A percentile compares a stretch with the other conserved stretches of the same genome.
These are phyloP conservation scores for Denticeps clupeoides DNA, from an alignment of 2,797 vertebrate species.

Conservation along the genomic window DNA sequence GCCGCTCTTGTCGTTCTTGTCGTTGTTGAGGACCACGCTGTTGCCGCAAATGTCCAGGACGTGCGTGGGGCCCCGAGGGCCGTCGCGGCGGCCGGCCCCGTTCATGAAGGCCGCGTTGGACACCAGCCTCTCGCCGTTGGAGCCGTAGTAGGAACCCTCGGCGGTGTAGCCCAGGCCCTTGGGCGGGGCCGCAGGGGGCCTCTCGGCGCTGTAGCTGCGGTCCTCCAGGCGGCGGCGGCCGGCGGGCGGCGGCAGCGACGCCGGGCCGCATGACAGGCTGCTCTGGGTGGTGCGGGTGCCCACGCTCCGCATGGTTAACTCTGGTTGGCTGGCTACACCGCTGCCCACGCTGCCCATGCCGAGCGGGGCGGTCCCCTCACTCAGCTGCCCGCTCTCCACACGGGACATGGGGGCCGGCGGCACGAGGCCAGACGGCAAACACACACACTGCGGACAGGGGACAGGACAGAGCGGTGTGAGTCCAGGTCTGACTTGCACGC, in stretches of 20 bases:
- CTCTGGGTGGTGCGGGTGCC: slow-evolving; percentile 44
- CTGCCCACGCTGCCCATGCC: slow-evolving; percentile 74
- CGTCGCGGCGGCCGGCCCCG: slow-evolving; percentile 54
- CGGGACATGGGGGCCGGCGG: slow-evolving; percentile 15
- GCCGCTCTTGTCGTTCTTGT: slow-evolving; percentile 54
- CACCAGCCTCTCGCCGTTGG: slow-evolving; percentile 29
- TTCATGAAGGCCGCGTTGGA: slow-evolving; percentile 69
- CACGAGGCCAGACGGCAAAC: slow-evolving; percentile 8
- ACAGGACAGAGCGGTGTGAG: not conserved
- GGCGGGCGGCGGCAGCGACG: slow-evolving; percentile 21
- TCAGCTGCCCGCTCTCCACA: slow-evolving; percentile 22
- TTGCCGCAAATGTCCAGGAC: slow-evolving; percentile 64
- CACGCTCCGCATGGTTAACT: slow-evolving; percentile 42
- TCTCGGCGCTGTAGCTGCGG: slow-evolving; percentile 58
- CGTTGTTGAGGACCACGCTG: slow-evolving; percentile 52
- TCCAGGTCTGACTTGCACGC: too few relatives aligned
- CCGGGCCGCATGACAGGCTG: slow-evolving; percentile 14
- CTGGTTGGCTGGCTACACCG: slow-evolving; percentile 51
- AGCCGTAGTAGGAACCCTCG: slow-evolving; percentile 9
- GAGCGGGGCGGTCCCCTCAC: slow-evolving; percentile 30
- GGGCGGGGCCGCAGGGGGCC: slow-evolving; percentile 23
- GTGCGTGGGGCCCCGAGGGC: slow-evolving; percentile 20
- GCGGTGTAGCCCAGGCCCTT: slow-evolving; percentile 19
- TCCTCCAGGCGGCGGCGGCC: slow-evolving; percentile 40
- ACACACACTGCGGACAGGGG: slow-evolving; percentile 26